Evolutionary conservation across 2,113 vertebrate genomes (phyloP).

Genomic region (Melanotaenia duboulayi): DNA sequence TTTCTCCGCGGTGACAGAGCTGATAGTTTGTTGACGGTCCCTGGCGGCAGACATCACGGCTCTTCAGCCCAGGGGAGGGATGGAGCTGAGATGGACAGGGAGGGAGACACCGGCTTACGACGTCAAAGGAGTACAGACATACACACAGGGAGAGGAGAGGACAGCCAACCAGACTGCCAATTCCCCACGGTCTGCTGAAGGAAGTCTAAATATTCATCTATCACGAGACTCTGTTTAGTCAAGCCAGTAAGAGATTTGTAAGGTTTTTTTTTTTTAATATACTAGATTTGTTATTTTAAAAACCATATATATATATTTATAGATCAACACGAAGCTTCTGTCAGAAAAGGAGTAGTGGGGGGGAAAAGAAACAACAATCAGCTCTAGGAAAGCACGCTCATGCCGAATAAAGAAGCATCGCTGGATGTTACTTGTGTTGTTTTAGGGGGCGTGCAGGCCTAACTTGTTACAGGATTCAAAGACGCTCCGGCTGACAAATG

Average conservation of each 20-base stretch:
- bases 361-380: constrained; percentile 45
- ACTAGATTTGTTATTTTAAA: constrained; percentile 15
- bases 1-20: not conserved
- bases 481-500: constrained; percentile 59
- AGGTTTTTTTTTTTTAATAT: constrained; percentile 20
- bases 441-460: constrained; percentile 58
- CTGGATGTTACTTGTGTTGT: constrained; percentile 74
- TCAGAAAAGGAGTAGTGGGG: constrained; percentile 35
- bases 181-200: constrained; percentile 68
- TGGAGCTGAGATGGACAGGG: constrained; percentile 82
- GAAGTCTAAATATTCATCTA: constrained; percentile 57
- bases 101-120: constrained; percentile 87
- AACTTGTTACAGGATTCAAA: constrained; percentile 70
- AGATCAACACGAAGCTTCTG: constrained; percentile 29
- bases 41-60: constrained; percentile 76
- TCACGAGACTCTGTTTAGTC: constrained; percentile 38
- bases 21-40: constrained; percentile 74
- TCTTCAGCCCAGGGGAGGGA: constrained; percentile 80
- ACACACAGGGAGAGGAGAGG: constrained; percentile 63
- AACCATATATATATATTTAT: too few species aligned
- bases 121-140: constrained; percentile 83
- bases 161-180: constrained; percentile 69
- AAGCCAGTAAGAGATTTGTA: constrained; percentile 49
- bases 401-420: constrained; percentile 73
- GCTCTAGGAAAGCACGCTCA: constrained; percentile 62